phyloP scores from a whole-genome alignment of 1,140 invertebrate genomes.

The Chelonus insularis region DNA sequence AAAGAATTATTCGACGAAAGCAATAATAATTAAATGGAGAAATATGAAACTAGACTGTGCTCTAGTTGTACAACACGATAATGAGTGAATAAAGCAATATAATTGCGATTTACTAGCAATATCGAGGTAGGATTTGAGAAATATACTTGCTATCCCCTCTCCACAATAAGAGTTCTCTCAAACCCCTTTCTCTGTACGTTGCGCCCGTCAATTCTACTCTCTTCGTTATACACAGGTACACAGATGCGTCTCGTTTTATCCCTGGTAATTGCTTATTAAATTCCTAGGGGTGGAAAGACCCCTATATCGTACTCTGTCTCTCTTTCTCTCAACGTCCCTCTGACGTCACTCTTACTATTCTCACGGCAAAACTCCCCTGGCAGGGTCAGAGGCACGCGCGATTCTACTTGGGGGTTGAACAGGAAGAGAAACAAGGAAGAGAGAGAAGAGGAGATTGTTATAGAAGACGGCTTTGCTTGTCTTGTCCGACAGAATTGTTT shows the following conservation, averaged over 20 bases:
- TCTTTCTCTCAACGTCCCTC: slow-evolving; percentile 17
- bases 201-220: slow-evolving; percentile 6
- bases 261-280: slow-evolving; percentile 54
- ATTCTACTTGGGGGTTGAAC: slow-evolving; percentile 21
- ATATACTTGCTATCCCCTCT: too few species aligned
- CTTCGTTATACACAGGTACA: slow-evolving; percentile 40
- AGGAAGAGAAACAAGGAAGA: slow-evolving; percentile 1
- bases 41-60: too few species aligned
- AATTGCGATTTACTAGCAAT: too few species aligned
- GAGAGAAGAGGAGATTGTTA: slow-evolving; percentile 8
- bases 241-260: slow-evolving; percentile 52
- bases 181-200: not conserved
- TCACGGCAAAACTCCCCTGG: slow-evolving; percentile 21
- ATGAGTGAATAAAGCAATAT: too few species aligned
- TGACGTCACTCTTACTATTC: not conserved
- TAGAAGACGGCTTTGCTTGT: slow-evolving; percentile 21
- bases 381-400: not conserved
- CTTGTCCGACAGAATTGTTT: slow-evolving; percentile 54
- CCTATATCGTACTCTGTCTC: slow-evolving; percentile 15
- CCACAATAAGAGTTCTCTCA: too few species aligned
- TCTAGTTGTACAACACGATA: too few species aligned
- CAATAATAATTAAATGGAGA: too few species aligned
- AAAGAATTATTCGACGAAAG: too few species aligned
- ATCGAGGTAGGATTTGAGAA: too few species aligned
- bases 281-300: slow-evolving; percentile 35